Evolutionary conservation across 1,140 invertebrate species (phyloP).

Genomic region (Bombus picipes): DNA sequence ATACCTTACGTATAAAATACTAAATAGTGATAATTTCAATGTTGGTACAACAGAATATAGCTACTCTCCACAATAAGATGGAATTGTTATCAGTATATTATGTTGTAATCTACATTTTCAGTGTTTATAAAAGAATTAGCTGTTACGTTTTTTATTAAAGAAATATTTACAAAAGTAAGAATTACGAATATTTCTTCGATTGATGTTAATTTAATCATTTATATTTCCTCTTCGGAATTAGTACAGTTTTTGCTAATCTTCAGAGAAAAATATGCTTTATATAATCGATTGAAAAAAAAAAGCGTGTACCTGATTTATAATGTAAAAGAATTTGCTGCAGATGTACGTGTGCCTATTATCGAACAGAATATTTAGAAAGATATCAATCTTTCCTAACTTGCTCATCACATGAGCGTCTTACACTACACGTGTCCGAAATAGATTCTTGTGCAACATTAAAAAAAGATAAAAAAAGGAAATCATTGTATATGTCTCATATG

Average conservation of each 20-base stretch:
- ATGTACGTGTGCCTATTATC: constrained; percentile 74
- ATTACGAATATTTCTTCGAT: constrained; percentile 72
- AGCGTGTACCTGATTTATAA: constrained; percentile 81
- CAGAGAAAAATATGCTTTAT: constrained; percentile 54
- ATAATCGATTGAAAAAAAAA: constrained; percentile 60
- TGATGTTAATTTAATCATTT: constrained; percentile 74
- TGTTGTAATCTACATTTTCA: constrained; percentile 79
- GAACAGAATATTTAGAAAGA: constrained; percentile 56
- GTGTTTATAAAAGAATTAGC: constrained; percentile 77
- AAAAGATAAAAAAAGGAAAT: not conserved
- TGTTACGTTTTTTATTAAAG: constrained; percentile 79
- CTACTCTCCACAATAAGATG: constrained; percentile 73
- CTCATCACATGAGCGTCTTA: constrained; percentile 33
- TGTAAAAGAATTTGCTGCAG: constrained; percentile 70
- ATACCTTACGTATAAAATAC: constrained; percentile 71
- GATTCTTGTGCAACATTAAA: constrained; percentile 27
- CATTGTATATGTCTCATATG: constrained; percentile 25
- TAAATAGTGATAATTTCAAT: constrained; percentile 75
- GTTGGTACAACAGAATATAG: constrained; percentile 78
- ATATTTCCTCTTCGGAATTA: constrained; percentile 67
- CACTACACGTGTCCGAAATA: constrained; percentile 32
- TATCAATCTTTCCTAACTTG: constrained; percentile 49
- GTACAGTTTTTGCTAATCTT: constrained; percentile 48
- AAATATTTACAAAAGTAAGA: constrained; percentile 75
- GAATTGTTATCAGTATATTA: constrained; percentile 79